Base-by-base conservation (phyloP, 2,888 invertebrate genomes). In the Augochlorella aurata region DNA sequence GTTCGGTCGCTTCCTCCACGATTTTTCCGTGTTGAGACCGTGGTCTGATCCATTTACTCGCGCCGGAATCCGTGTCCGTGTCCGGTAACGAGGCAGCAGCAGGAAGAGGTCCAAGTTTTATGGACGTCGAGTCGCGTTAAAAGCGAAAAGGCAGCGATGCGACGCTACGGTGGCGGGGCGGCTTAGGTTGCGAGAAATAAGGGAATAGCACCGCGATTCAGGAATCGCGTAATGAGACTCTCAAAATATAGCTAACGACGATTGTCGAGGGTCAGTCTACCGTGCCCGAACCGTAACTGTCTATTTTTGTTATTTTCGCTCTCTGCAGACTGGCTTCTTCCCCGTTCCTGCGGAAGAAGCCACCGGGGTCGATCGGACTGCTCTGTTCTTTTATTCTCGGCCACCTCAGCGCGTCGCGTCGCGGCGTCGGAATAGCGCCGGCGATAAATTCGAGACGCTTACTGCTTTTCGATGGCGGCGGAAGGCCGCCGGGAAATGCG, bases 211-310 rank as follows among this genome's bases (percentile, higher is more conserved):
- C 79, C 88, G 81, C 81, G 85, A 88, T 83, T 85, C 85, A 77
- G 82, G 90, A 90, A 90, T 90, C 88, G 89, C 86, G 90, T 92
- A 92, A 92, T 91, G 92, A 92, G 91, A 90, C 92, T 89, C 89
- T 91, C 87, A 89, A 92, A 91, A 91, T 92, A 91, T 91, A 92
- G 90, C 90, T 90, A 89, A 90, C 89, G 90, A 90, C 92, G 90
- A 92, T 92, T 92, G 92, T 93, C 89, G 91, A 91, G 91, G 91
- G 91, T 91, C 92, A 92, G 90, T 92, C 93, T 92, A 92, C 88
- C 92, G 90, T 92, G 89, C 87, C 90, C 91, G 7, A 92, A 92
- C 91, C 91, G 91, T 90, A 85, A 91, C 88, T 93, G 92, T 91
- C 91, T 90, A 89, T 91, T 92, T 92, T 92, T 92, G 90, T 92